Percentiles rank a stretch among this genome's conserved stretches.
Evolutionary conservation across 2,888 invertebrate genomes (phyloP).

Genomic region (Caradrina kadenii): DNA sequence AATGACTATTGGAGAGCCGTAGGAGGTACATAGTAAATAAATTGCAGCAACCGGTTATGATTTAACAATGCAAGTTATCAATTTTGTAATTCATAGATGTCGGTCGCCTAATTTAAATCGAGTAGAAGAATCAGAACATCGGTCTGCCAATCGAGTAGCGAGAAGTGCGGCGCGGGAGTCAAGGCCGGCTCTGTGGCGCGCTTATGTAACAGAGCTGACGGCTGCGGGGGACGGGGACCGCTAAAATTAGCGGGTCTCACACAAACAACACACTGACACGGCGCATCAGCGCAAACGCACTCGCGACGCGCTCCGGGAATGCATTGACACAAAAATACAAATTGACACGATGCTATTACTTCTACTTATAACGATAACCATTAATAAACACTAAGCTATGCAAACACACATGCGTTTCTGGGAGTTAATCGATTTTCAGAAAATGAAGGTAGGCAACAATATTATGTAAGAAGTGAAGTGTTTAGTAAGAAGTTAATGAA

Average conservation of each 20-base stretch:
- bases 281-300: conserved; percentile 73
- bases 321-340: conserved; percentile 47
- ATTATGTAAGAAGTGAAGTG: conserved; percentile 62
- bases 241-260: conserved; percentile 87
- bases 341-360: conserved; percentile 25
- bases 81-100: conserved; percentile 56
- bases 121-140: conserved; percentile 67
- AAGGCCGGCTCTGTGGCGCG: conserved; percentile 85
- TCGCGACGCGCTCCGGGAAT: conserved; percentile 55
- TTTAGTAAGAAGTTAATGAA: conserved; percentile 45
- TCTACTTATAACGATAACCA: conserved; percentile 20
- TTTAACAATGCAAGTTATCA: conserved; percentile 56
- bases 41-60: conserved; percentile 40
- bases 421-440: conserved; percentile 44
- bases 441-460: conserved; percentile 58
- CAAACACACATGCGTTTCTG: conserved; percentile 39
- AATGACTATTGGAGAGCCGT: conserved; percentile 17
- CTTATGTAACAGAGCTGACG: conserved; percentile 81
- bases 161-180: conserved; percentile 87
- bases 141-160: conserved; percentile 75
- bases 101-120: conserved; percentile 53
- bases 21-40: conserved; percentile 28
- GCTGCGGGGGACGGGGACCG: conserved; percentile 80
- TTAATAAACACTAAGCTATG: conserved; percentile 40
- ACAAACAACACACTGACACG: conserved; percentile 82